Evolutionary conservation across 2,113 vertebrate species (phyloP), one percentile per base, ranked within the genome.

Genomic region (Peucedramus taeniatus): DNA sequence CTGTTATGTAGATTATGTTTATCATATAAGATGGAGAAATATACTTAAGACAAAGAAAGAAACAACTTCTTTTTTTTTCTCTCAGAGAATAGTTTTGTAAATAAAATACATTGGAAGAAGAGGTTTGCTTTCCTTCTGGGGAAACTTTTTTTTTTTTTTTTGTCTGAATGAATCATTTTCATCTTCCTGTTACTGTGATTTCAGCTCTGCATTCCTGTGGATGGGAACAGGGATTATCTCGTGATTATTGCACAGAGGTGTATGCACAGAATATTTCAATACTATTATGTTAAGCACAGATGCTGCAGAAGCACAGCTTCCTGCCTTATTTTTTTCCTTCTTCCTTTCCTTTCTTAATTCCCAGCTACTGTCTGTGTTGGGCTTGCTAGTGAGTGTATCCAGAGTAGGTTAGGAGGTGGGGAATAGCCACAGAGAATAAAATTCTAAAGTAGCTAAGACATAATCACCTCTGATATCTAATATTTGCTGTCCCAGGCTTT

Each of bases 141-240:
- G 77, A 76, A 94, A 56, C 7, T 27, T 26, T 30, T 19, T 47
- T 68, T 69, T 82, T 54, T 60, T 42, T 53, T 82, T 65, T 82
- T 31, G 13, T 24, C 65, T 80, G 53, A 72, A 72, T 65, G 66
- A 72, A 51, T 65, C 2, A 69, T 83, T 95, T 90, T 83, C 75
- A 50, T 94, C 66, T 91, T 83, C 54, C 59, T 47, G 74, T 77
- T 93, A 31, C 71, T 65, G 35, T 65, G 78, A 88, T 92, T 96
- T 91, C 54, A 50, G 78, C 37, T 92, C 81, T 66, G 75, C 68
- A 86, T 33, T 96, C 59, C 78, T 80, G 60, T 89, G 86, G 91
- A 95, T 91, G 77, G 56, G 68, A 94, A 60, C 47, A 91, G 64
- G 87, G 91, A 87, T 89, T 95, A 91, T 92, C 89, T 89, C 75